Evolutionary conservation across 2,888 invertebrate genomes (phyloP).

Genomic region (Drosophila paranaensis): DNA sequence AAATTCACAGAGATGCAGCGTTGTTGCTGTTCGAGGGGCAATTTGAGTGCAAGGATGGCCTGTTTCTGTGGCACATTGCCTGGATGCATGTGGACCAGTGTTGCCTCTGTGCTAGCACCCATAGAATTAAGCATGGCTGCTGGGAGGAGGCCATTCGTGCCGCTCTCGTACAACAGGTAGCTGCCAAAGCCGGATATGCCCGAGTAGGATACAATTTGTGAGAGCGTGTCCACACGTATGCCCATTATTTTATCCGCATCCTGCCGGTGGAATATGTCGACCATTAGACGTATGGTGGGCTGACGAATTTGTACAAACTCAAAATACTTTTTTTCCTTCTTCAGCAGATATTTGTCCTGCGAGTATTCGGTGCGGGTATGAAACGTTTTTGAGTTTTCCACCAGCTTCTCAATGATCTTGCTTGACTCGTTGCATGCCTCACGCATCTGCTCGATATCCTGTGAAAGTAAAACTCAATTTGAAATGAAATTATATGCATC

Average conservation of each 20-base stretch:
- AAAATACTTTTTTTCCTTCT: constrained; percentile 97
- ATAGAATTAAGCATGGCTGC: constrained; percentile 93
- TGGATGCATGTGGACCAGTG: constrained; percentile 91
- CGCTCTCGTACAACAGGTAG: constrained; percentile 94
- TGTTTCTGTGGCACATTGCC: constrained; percentile 92
- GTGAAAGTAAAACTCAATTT: constrained; percentile 61
- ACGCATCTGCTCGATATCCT: constrained; percentile 92
- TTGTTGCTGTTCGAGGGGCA: constrained; percentile 88
- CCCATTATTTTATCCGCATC: constrained; percentile 91
- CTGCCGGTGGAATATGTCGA: constrained; percentile 93
- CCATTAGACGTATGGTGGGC: constrained; percentile 92
- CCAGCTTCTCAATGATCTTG: constrained; percentile 93
- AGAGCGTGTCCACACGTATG: constrained; percentile 93
- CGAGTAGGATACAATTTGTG: constrained; percentile 93
- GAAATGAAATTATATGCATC: background rate
- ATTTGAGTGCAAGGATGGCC: constrained; percentile 92
- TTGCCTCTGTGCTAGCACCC: constrained; percentile 88
- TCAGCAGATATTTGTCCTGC: constrained; percentile 97
- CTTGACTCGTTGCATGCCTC: constrained; percentile 90
- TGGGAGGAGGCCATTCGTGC: constrained; percentile 93
- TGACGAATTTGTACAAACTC: constrained; percentile 91
- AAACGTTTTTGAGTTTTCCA: constrained; percentile 96
- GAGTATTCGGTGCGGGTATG: constrained; percentile 95
- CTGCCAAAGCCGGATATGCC: constrained; percentile 92
- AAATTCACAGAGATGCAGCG: constrained; percentile 91